Percentiles rank a stretch among this genome's conserved stretches.
These are phyloP conservation scores for Lamprologus tigripictilis DNA, from an alignment of 2,113 vertebrate genomes.

Conservation along the genomic window DNA sequence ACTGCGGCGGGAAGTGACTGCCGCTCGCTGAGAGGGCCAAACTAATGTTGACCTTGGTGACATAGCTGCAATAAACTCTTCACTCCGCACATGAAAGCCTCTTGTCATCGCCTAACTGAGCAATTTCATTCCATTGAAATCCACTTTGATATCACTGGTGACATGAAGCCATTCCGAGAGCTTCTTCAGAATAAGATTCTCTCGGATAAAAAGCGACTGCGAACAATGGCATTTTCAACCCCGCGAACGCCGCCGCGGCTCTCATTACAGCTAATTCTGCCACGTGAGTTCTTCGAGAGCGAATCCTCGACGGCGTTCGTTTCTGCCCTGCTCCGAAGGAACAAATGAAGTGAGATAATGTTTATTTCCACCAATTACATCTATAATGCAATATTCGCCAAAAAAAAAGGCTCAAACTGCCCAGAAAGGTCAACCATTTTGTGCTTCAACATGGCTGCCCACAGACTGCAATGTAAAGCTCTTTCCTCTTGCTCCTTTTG, in stretches of 20 bases:
- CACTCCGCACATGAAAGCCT: slow-evolving; percentile 12
- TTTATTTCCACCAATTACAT: neutral
- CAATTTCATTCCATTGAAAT: slow-evolving; percentile 28
- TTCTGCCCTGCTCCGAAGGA: neutral
- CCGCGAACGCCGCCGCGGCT: neutral
- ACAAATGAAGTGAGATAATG: neutral
- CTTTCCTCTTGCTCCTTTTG: slow-evolving; percentile 20
- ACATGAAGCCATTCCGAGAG: neutral
- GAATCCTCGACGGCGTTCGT: neutral
- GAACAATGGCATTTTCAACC: neutral
- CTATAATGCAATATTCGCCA: neutral
- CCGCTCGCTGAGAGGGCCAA: neutral
- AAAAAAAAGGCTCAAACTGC: slow-evolving; percentile 29
- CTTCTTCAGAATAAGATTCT: slow-evolving; percentile 9
- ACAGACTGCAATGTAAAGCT: slow-evolving; percentile 56
- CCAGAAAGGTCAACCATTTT: slow-evolving; percentile 66
- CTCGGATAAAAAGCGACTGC: neutral
- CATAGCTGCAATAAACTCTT: slow-evolving; percentile 27
- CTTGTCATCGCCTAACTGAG: slow-evolving; percentile 23
- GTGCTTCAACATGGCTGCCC: slow-evolving; percentile 66
- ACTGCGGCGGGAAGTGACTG: neutral
- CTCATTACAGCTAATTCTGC: neutral
- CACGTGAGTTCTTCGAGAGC: neutral
- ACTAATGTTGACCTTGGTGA: slow-evolving; percentile 27
- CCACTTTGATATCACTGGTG: slow-evolving; percentile 18